Base-by-base conservation (phyloP, 2,113 vertebrate genomes). In the Platichthys stellatus region DNA sequence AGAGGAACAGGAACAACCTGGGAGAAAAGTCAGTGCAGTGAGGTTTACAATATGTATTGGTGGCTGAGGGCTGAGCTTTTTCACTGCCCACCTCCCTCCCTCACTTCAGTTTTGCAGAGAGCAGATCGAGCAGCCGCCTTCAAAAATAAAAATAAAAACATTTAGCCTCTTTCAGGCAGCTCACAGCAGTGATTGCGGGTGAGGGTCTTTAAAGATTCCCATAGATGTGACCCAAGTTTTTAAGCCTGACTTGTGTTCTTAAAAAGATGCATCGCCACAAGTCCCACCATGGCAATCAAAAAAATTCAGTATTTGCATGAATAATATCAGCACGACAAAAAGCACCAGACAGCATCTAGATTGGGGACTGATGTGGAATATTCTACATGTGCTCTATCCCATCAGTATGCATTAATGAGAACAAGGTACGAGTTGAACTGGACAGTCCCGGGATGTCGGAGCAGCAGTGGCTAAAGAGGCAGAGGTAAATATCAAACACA, bases 31-130 rank as follows among this genome's bases (percentile, higher is more conserved):
- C 70, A 69, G 78, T 65, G 57, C 69, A 70, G 24, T 74, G 28
- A 53, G 54, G 72, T 85, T 76, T 74, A 67, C 80, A 80, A 69
- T 70, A 47, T 61, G 64, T 69, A 79, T 72, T 7, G 65, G 81
- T 58, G 77, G 74, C 75, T 24, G 35, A 66, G 38, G 53, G 26
- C 65, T 26, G 51, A 53, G 38, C 45, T 57, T 79, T 51, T 74
- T 21, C 28, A 15, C 61, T 24, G 62, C 35, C 58, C n/a, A 2
- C 20, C 40, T 21, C 63, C 24, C 21, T 38, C n/a, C 28, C 26
- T 54, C 1, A n/a, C 51, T 21, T 58, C 15, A 6, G 13, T 15
- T 67, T 2, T 72, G 17, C 56, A 38, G 38, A 45, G 21, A 43
- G 5, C 17, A 54, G 24, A 12, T 28, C 12, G 11, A 81, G 20